These are phyloP conservation scores for Plectrocnemia conspersa DNA, from an alignment of 1,140 invertebrate species.

Conservation along the genomic window DNA sequence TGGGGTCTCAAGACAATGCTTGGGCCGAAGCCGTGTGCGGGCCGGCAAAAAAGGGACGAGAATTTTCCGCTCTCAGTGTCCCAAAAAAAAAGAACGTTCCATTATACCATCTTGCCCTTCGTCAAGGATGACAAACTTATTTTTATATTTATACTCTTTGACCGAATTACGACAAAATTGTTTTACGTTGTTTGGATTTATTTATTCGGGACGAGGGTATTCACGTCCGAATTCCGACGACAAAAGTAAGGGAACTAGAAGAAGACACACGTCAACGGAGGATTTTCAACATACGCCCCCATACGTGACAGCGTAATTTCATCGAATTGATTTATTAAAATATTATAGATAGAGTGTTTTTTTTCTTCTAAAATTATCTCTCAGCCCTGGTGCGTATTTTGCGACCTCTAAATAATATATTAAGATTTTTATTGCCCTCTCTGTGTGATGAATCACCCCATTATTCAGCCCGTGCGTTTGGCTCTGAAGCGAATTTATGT, in stretches of 20 bases:
- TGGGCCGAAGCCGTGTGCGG: not conserved
- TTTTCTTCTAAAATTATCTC: too few relatives aligned
- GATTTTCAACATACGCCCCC: too few relatives aligned
- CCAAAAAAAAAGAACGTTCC: slow-evolving; percentile 18
- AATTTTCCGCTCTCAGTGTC: slow-evolving; percentile 11
- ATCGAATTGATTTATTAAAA: too few relatives aligned
- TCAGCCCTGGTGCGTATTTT: not conserved
- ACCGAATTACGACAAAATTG: not conserved
- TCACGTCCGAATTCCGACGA: not conserved
- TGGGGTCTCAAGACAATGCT: slow-evolving; percentile 2
- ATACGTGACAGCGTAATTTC: too few relatives aligned
- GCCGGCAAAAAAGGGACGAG: slow-evolving; percentile 2
- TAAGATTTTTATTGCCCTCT: slow-evolving; percentile 13
- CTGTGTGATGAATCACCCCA: slow-evolving; percentile 11
- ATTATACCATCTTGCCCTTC: slow-evolving; percentile 12
- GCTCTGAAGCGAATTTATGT: slow-evolving; percentile 18
- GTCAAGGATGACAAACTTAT: slow-evolving; percentile 11
- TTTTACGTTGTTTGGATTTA: not conserved
- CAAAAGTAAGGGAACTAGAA: not conserved
- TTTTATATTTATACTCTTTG: not conserved
- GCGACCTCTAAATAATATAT: slow-evolving; percentile 10
- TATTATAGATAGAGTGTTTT: too few relatives aligned
- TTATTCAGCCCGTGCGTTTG: slow-evolving; percentile 14
- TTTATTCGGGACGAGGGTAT: not conserved
- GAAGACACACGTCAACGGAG: not conserved